Evolutionary conservation across 1,140 invertebrate species (phyloP).

Genomic region (Sycobia sp.): DNA sequence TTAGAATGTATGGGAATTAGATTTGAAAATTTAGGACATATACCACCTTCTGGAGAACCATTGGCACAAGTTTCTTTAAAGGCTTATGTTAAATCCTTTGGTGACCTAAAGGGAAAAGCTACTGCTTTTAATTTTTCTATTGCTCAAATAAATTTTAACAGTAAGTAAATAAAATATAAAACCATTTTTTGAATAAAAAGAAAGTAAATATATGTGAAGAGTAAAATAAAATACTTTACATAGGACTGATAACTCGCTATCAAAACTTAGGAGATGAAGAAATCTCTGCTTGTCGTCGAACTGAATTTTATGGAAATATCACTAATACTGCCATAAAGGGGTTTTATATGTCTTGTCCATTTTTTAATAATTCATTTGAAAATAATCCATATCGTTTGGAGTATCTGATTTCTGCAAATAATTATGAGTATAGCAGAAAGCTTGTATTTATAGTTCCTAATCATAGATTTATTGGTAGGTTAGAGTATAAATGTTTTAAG

Average conservation of each 20-base stretch:
- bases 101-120: slow-evolving; percentile 26
- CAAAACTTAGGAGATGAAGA: slow-evolving; percentile 43
- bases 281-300: slow-evolving; percentile 42
- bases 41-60: slow-evolving; percentile 27
- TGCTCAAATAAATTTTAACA: slow-evolving; percentile 43
- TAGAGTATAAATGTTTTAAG: background rate
- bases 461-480: slow-evolving; percentile 48
- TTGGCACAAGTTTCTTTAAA: slow-evolving; percentile 43
- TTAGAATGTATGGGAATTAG: slow-evolving; percentile 46
- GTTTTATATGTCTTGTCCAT: slow-evolving; percentile 51
- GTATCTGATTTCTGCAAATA: slow-evolving; percentile 40
- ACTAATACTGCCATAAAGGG: slow-evolving; percentile 30
- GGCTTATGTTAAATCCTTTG: slow-evolving; percentile 44
- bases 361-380: slow-evolving; percentile 45
- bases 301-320: slow-evolving; percentile 39
- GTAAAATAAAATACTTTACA: slow-evolving; percentile 1
- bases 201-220: background rate
- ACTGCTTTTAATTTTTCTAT: slow-evolving; percentile 56
- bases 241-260: slow-evolving; percentile 50
- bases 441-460: slow-evolving; percentile 52
- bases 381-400: slow-evolving; percentile 47
- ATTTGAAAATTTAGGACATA: slow-evolving; percentile 43
- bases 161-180: slow-evolving; percentile 41
- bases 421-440: slow-evolving; percentile 49
- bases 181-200: background rate